Evolutionary conservation across 1,140 invertebrate species (phyloP).

Genomic region (Penaeus vannamei): DNA sequence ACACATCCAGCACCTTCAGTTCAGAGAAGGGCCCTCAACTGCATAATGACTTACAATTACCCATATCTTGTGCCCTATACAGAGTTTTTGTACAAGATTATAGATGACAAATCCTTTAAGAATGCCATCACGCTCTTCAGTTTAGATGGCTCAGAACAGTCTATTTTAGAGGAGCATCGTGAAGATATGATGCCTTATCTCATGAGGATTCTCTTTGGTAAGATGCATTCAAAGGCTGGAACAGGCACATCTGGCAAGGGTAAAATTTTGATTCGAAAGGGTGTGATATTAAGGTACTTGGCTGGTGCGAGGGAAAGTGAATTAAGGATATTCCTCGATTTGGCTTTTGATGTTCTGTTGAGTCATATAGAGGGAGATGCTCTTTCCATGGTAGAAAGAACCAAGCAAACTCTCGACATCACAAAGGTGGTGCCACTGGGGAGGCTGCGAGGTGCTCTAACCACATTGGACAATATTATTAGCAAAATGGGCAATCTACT

Average conservation of each 20-base stretch:
- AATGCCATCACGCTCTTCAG: conserved; percentile 85
- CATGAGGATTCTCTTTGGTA: conserved; percentile 88
- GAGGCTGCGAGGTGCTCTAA: conserved; percentile 82
- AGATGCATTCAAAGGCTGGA: conserved; percentile 85
- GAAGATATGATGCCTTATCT: conserved; percentile 84
- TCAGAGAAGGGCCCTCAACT: conserved; percentile 88
- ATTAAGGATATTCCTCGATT: conserved; percentile 84
- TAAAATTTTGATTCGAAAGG: conserved; percentile 79
- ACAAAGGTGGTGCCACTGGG: conserved; percentile 80
- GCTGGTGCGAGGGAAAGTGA: conserved; percentile 85
- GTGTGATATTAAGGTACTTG: conserved; percentile 87
- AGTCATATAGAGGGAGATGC: conserved; percentile 75
- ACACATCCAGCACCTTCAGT: conserved; percentile 83
- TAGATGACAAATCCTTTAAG: conserved; percentile 91
- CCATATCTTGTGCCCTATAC: conserved; percentile 84
- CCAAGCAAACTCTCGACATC: conserved; percentile 75
- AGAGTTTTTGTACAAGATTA: conserved; percentile 81
- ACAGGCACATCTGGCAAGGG: conserved; percentile 81
- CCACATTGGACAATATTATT: conserved; percentile 84
- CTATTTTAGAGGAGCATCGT: conserved; percentile 82
- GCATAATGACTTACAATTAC: conserved; percentile 86
- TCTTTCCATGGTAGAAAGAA: conserved; percentile 72
- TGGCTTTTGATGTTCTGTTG: conserved; percentile 85
- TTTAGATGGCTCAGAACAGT: conserved; percentile 77
- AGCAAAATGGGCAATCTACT: conserved; percentile 88